A percentile compares a stretch with the other conserved stretches of the same genome.
These are phyloP conservation scores for Miniopterus natalensis DNA, from an alignment of 2,113 vertebrate species.

Conservation along the genomic window DNA sequence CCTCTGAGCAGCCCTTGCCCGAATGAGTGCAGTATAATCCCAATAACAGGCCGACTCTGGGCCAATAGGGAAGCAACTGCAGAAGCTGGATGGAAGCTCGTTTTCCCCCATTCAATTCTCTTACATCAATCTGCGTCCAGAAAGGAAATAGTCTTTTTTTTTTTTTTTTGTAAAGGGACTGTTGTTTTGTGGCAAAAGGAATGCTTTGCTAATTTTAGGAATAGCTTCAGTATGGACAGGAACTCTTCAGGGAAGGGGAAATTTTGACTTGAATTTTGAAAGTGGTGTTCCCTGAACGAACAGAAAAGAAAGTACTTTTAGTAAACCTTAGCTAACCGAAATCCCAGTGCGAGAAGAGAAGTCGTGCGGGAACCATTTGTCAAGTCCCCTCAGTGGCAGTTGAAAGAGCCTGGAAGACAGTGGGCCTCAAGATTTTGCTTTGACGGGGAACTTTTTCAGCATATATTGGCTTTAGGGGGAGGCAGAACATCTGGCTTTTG, in stretches of 20 bases:
- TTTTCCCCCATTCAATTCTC: not conserved
- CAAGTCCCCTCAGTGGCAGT: no score
- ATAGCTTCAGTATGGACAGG: slow-evolving; percentile 71
- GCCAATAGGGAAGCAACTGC: not conserved
- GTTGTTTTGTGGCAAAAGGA: slow-evolving; percentile 70
- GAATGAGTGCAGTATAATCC: slow-evolving; percentile 5
- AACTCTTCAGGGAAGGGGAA: slow-evolving; percentile 60
- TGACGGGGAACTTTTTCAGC: not conserved
- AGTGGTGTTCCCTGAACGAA: not conserved
- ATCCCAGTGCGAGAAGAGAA: not conserved
- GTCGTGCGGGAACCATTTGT: not conserved
- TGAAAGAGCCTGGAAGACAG: not conserved
- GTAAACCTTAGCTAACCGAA: not conserved
- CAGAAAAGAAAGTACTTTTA: slow-evolving; percentile 45
- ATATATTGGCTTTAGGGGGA: not conserved
- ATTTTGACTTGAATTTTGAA: slow-evolving; percentile 53
- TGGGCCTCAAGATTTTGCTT: not conserved
- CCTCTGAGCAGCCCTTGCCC: not conserved
- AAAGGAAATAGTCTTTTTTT: slow-evolving; percentile 54
- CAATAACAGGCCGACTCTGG: not conserved
- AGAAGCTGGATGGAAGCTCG: slow-evolving; percentile 46
- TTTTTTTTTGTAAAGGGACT: not conserved
- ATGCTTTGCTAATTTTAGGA: slow-evolving; percentile 78
- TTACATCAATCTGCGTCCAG: slow-evolving; percentile 54
- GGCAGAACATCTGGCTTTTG: not conserved